Evolutionary conservation across 2,797 vertebrate genomes (phyloP), one percentile per base, ranked within the genome.

Genomic region (Acanthornis magna): DNA sequence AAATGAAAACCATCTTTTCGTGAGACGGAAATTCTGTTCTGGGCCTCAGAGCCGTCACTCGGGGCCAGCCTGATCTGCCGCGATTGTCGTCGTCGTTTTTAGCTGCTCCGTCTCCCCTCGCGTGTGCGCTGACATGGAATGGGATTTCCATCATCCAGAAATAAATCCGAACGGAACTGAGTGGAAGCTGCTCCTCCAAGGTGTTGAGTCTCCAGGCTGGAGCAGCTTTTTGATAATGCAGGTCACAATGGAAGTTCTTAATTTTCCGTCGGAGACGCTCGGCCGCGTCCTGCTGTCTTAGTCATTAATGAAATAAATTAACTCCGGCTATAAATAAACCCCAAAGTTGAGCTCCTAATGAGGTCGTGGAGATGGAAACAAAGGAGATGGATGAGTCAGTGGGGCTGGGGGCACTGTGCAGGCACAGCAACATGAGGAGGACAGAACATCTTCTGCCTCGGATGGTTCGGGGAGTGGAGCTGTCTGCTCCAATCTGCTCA

Each of bases 271-370:
- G 34, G 81, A 89, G 89, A 68, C 25, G 53, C 74, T 83, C 48
- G 79, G 85, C 42, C 90, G 83, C n/a, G 30, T 93, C 76, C 54
- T 78, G 58, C 76, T 80, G 73, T 57, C 86, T 84, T 6, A 75
- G 62, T 72, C 65, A 90, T 94, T 91, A 91, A 67, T 72, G 62
- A 77, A 88, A 90, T 38, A 87, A 91, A 88, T 86, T 86, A 94
- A 67, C 68, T 76, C 62, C 45, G 22, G 40, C 63, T 62, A n/a
- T 67, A 93, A 95, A 87, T 91, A 88, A 70, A 83, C 75, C 19
- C 34, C 30, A 45, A 81, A 47, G 27, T 81, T 81, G 27, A 54
- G 71, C 58, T 48, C 65, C 42, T 93, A 93, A 78, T 75, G 76
- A 80, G 76, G 65, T 74, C 34, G 11, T 7, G 21, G 76, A 57